A percentile compares a stretch with the other conserved stretches of the same genome.
phyloP scores from a whole-genome alignment of 2,113 vertebrate genomes.

The Austrofundulus limnaeus region DNA sequence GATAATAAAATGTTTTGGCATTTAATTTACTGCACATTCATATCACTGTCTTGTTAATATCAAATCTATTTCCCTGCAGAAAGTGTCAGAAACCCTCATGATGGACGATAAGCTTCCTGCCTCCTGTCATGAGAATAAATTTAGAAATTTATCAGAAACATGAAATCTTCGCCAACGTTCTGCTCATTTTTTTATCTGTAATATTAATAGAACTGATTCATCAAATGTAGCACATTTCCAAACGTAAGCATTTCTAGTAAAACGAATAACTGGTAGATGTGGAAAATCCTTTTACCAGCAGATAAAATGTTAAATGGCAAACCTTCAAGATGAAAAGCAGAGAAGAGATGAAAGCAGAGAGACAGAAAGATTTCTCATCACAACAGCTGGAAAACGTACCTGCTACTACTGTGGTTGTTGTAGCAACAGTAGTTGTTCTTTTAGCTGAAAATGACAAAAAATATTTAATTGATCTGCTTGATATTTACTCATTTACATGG shows the following conservation, averaged over 20 bases:
- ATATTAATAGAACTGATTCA: neutral
- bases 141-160: neutral
- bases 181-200: neutral
- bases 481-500: neutral
- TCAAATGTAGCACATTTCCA: neutral
- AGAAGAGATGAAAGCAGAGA: neutral
- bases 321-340: slow-evolving; percentile 1
- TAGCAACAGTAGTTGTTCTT: slow-evolving; percentile 69
- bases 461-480: neutral
- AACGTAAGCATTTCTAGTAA: no score
- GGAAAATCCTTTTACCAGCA: no score
- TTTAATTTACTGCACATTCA: slow-evolving; percentile 36
- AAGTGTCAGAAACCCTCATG: neutral
- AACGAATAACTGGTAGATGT: no score
- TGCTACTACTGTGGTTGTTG: slow-evolving; percentile 73
- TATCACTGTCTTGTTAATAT: neutral
- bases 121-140: neutral
- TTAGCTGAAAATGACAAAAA: slow-evolving; percentile 72
- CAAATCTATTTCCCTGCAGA: neutral
- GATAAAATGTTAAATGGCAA: neutral
- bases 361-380: neutral
- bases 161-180: neutral
- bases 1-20: slow-evolving; percentile 17
- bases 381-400: slow-evolving; percentile 67
- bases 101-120: neutral